These are phyloP conservation scores for Drosophila leontia DNA, from an alignment of 1,140 invertebrate genomes.

Conservation along the genomic window DNA sequence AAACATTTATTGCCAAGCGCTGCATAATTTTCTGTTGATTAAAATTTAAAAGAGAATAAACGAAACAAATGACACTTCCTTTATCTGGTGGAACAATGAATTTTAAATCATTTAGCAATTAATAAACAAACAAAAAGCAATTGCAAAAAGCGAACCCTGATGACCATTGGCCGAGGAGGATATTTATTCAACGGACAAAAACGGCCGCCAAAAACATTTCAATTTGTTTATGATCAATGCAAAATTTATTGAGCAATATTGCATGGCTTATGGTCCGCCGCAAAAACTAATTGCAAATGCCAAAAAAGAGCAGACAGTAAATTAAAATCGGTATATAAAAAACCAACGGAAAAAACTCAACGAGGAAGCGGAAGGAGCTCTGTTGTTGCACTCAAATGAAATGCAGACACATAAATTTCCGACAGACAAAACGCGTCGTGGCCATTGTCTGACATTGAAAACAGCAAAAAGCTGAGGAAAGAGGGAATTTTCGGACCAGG, in stretches of 20 bases:
- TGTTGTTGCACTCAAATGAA: constrained; percentile 52
- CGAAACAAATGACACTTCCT: too few relatives aligned
- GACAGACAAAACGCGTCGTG: constrained; percentile 57
- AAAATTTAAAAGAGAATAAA: constrained; percentile 5
- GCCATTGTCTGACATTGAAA: constrained; percentile 77
- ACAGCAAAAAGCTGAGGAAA: constrained; percentile 44
- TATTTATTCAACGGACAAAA: constrained; percentile 21
- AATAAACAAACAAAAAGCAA: constrained; percentile 18
- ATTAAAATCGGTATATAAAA: constrained; percentile 21
- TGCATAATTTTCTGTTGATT: neutral
- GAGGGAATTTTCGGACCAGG: neutral
- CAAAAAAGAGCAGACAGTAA: constrained; percentile 31
- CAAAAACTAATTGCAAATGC: constrained; percentile 42
- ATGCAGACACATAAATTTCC: constrained; percentile 77
- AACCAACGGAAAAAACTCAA: neutral
- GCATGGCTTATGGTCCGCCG: constrained; percentile 33
- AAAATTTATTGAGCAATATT: constrained; percentile 71
- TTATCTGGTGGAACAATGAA: constrained; percentile 2
- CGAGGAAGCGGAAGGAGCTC: constrained; percentile 20
- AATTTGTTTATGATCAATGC: constrained; percentile 56
- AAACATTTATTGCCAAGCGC: neutral
- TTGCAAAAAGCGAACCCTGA: constrained; percentile 20
- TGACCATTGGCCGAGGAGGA: neutral
- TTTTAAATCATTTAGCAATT: constrained; percentile 28
- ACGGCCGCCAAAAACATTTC: constrained; percentile 21